Conservation (phyloP, 2,888 invertebrate species). For the Drosophila pegasa region DNA sequence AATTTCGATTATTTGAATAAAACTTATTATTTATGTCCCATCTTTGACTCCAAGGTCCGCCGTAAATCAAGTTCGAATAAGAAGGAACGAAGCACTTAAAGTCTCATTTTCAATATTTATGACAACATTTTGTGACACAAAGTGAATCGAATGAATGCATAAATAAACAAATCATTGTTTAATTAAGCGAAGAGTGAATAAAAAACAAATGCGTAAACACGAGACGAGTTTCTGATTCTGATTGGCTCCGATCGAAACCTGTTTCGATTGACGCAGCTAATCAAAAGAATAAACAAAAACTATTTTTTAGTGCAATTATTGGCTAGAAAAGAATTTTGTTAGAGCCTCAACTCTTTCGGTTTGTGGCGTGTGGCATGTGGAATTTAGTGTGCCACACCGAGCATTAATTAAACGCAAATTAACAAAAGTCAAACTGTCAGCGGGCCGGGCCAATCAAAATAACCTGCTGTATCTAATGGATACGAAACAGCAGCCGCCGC, state of each 20-base stretch:
- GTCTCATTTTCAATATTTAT: constrained; percentile 4
- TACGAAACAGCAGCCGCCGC: constrained; percentile 33
- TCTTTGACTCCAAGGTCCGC: constrained; percentile 9
- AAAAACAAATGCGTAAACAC: constrained; percentile 10
- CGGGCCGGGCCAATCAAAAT: constrained; percentile 66
- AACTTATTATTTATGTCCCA: constrained; percentile 3
- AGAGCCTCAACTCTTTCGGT: constrained; percentile 7
- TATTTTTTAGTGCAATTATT: background rate
- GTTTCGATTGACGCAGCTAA: constrained; percentile 13
- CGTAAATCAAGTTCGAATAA: constrained; percentile 6
- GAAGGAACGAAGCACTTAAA: background rate
- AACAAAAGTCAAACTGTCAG: constrained; percentile 72
- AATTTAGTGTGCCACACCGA: constrained; percentile 45
- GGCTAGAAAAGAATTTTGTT: background rate
- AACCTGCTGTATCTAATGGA: constrained; percentile 66
- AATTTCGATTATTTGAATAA: background rate
- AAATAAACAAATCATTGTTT: constrained; percentile 23
- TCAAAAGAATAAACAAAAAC: background rate
- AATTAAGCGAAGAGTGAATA: constrained; percentile 14
- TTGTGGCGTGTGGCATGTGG: constrained; percentile 19
- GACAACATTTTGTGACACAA: constrained; percentile 6
- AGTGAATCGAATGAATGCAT: constrained; percentile 12
- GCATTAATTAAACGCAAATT: constrained; percentile 72
- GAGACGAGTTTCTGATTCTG: background rate
- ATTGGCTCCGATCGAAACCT: constrained; percentile 14